A percentile compares a stretch with the other conserved stretches of the same genome.
phyloP scores from a whole-genome alignment of 2,888 invertebrate species.

The Rugalucina vietnamica region DNA sequence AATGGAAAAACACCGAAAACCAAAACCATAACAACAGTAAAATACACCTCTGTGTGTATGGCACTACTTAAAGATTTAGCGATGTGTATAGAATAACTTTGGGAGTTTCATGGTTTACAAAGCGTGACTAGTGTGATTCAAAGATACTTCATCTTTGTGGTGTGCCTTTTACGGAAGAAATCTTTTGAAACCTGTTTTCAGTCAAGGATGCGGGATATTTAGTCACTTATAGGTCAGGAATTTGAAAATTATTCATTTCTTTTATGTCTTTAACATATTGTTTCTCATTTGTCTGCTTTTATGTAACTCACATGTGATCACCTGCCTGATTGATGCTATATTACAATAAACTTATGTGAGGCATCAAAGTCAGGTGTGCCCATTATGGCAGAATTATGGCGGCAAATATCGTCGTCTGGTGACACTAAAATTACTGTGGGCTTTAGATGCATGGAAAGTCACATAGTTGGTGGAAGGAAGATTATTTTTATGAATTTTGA shows the following conservation, averaged over 20 bases:
- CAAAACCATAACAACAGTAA: constrained; percentile 8
- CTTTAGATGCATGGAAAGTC: no score
- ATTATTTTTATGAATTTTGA: no score
- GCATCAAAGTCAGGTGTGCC: not conserved
- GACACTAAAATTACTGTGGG: no score
- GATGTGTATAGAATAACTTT: not conserved
- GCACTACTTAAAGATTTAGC: not conserved
- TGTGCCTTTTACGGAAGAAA: constrained; percentile 1
- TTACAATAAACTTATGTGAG: not conserved
- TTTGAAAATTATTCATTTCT: not conserved
- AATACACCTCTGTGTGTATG: not conserved
- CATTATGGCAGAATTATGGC: not conserved
- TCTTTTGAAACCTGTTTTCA: constrained; percentile 7
- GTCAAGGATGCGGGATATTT: constrained; percentile 2
- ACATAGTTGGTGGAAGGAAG: no score
- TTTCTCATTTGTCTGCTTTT: not conserved
- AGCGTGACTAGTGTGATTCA: constrained; percentile 47
- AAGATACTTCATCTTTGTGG: constrained; percentile 10
- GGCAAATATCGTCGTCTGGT: not conserved
- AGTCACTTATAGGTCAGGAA: constrained; percentile 3
- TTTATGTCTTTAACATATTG: not conserved
- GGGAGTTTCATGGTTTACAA: constrained; percentile 47
- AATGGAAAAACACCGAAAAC: not conserved
- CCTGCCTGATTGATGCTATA: not conserved
- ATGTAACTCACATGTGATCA: not conserved